A percentile compares a stretch with the other conserved stretches of the same genome.
phyloP scores from a whole-genome alignment of 1,140 invertebrate species.

The Rhagoletis pomonella region DNA sequence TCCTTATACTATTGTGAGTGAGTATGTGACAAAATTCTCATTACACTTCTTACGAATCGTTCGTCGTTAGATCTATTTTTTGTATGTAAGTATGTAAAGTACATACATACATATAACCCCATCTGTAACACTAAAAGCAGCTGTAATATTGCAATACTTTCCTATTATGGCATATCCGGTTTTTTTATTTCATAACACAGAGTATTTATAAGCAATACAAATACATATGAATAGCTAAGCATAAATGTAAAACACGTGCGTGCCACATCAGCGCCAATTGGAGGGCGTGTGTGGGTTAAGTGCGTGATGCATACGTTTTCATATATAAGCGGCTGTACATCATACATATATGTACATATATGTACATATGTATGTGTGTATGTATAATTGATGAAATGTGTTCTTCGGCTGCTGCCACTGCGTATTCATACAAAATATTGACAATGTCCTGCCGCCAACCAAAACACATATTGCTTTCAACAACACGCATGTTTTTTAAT shows the following conservation, averaged over 20 bases:
- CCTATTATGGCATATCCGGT: background rate
- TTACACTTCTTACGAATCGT: background rate
- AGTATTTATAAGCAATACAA: too few species aligned
- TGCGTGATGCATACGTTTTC: background rate
- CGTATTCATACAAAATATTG: slow-evolving; percentile 18
- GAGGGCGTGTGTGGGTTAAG: background rate
- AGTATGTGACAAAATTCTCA: background rate
- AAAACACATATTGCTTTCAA: background rate
- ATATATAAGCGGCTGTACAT: background rate
- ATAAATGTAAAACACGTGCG: background rate
- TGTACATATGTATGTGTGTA: background rate
- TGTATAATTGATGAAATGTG: slow-evolving; percentile 22
- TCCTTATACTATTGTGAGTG: background rate
- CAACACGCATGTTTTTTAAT: slow-evolving; percentile 57
- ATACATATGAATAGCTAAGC: background rate
- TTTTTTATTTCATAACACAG: background rate
- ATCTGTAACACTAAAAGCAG: slow-evolving; percentile 9
- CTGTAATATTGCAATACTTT: background rate
- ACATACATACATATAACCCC: background rate
- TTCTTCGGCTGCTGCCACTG: background rate
- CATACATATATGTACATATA: background rate
- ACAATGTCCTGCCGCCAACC: slow-evolving; percentile 17
- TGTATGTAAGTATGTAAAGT: too few species aligned
- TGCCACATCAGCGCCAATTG: background rate
- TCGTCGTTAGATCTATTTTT: too few species aligned